phyloP scores from a whole-genome alignment of 1,140 invertebrate species.

The Acyrthosiphon pisum region DNA sequence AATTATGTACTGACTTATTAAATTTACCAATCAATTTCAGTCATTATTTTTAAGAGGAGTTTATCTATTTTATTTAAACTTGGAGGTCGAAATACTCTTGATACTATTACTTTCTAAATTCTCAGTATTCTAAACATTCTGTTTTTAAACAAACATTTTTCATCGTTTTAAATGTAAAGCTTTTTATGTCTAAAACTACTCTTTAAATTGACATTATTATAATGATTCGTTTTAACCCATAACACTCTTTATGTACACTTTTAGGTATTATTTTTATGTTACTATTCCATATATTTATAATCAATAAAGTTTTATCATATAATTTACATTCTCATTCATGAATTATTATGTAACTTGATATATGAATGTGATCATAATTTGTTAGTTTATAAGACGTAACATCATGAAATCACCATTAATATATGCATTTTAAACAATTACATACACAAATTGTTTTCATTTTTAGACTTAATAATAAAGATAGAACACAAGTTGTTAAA shows the following conservation, averaged over 20 bases:
- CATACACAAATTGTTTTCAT: background rate
- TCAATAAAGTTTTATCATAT: background rate
- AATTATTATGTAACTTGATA: background rate
- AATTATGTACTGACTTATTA: background rate
- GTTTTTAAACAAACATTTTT: background rate
- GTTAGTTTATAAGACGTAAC: conserved; percentile 21
- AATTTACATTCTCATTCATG: conserved; percentile 22
- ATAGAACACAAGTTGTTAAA: background rate
- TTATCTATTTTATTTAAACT: conserved; percentile 18
- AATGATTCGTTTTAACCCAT: background rate
- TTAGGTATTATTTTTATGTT: background rate
- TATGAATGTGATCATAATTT: conserved; percentile 14
- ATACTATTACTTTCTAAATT: conserved; percentile 13
- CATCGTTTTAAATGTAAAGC: background rate
- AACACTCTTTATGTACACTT: background rate
- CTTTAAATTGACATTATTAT: background rate
- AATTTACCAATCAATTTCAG: conserved; percentile 24
- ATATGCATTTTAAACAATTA: conserved; percentile 4
- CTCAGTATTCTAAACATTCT: background rate
- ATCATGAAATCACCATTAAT: background rate
- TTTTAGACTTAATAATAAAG: background rate
- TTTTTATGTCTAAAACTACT: conserved; percentile 25
- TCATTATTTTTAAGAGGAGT: conserved; percentile 41
- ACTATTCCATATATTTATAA: conserved; percentile 38
- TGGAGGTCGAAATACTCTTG: conserved; percentile 26